These are phyloP conservation scores for Drosophila kepulauana DNA, from an alignment of 1,140 invertebrate species.

Conservation along the genomic window DNA sequence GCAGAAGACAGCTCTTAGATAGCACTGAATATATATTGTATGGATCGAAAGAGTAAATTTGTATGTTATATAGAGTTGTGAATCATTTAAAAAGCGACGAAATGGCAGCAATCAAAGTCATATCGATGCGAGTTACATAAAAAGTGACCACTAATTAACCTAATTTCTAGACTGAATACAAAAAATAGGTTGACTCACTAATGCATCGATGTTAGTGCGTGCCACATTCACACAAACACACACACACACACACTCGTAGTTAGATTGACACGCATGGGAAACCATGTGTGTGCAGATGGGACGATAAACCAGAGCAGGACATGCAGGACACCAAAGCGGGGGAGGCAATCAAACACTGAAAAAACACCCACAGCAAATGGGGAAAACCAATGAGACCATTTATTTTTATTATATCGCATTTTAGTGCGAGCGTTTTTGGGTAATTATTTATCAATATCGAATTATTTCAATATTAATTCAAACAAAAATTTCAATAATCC, in stretches of 20 bases:
- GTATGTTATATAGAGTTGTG: background rate
- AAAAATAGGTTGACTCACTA: conserved; percentile 35
- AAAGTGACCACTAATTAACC: conserved; percentile 80
- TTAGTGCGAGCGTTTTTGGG: conserved; percentile 37
- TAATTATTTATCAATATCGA: conserved; percentile 73
- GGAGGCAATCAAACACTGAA: background rate
- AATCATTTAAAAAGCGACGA: conserved; percentile 10
- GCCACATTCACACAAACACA: conserved; percentile 5
- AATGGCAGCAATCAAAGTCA: background rate
- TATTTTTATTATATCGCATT: conserved; percentile 57
- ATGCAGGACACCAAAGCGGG: background rate
- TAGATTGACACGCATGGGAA: conserved; percentile 1
- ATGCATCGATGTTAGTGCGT: conserved; percentile 28
- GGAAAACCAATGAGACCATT: conserved; percentile 50
- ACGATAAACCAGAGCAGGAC: conserved; percentile 36
- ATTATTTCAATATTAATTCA: conserved; percentile 82
- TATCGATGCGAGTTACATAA: conserved; percentile 52
- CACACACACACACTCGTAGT: background rate
- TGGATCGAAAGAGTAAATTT: background rate
- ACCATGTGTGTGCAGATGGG: conserved; percentile 9
- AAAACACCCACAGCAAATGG: conserved; percentile 14
- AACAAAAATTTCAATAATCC: conserved; percentile 82
- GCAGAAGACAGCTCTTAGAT: background rate
- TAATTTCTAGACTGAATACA: conserved; percentile 59
- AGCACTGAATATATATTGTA: background rate